These are phyloP conservation scores for Halictus quadricinctus DNA, from an alignment of 2,888 invertebrate species.

Conservation along the genomic window DNA sequence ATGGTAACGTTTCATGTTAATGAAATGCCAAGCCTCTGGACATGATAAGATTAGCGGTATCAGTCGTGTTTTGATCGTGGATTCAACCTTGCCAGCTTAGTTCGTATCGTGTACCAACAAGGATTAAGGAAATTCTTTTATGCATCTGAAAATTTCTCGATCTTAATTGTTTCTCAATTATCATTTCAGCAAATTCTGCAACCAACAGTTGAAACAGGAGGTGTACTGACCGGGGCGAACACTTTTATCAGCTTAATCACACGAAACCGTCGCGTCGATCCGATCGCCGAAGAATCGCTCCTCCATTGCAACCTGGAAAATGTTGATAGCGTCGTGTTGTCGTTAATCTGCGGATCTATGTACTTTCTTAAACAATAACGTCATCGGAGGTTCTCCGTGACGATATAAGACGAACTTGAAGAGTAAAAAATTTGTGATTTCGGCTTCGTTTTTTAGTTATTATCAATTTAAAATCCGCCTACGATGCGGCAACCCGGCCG, in stretches of 20 bases:
- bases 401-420: no score
- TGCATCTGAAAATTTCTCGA: neutral
- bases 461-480: no score
- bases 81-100: constrained; percentile 6
- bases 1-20: constrained; percentile 20
- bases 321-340: neutral
- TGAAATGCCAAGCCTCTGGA: constrained; percentile 19
- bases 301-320: neutral
- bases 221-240: neutral
- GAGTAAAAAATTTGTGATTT: no score
- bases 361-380: neutral
- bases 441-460: no score
- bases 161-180: neutral
- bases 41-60: constrained; percentile 31
- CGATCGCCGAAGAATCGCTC: neutral
- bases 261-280: neutral
- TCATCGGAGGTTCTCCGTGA: no score
- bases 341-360: neutral
- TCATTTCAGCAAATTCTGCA: constrained; percentile 38
- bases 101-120: neutral
- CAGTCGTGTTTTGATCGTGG: constrained; percentile 1
- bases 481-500: no score
- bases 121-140: neutral
- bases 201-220: neutral
- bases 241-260: neutral